Base-by-base conservation (phyloP, 35 echinoderm and acorn worm species). In the Heliocidaris erythrogramma region DNA sequence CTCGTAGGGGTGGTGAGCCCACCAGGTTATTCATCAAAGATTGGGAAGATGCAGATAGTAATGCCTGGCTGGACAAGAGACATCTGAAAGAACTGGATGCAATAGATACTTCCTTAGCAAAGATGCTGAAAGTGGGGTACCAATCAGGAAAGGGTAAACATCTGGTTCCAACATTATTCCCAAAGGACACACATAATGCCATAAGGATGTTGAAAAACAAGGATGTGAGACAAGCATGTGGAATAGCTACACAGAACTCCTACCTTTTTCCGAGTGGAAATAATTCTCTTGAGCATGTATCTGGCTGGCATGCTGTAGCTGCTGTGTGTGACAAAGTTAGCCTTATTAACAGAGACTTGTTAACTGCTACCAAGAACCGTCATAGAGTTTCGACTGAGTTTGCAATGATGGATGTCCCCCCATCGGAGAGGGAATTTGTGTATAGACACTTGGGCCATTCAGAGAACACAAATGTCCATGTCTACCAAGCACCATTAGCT, bases 361-460 rank as follows among this genome's bases (percentile, higher is more conserved):
- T 94, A n/a, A 94, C 92, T 27, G 92, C 92, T 27, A 94, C 92
- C 31, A 94, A 65, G 31, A 94, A 94, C 52, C 92, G 92, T 59
- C 92, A 94, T 31, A 94, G 92, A 71, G 52, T 94, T 71, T 2
- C 9, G 9, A 60, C 52, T 13, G 9, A 13, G 48, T 94, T 94
- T 60, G 52, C 92, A 71, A 14, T 94, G 27, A 94, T 94, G 49
- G 92, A 61, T 61, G 59, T 61, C 59, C 59, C 59, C 11, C 16
- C 9, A 18, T 18, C 9, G 5, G 59, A 61, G 11, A 61, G 59
- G 16, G 50, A 12, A 1, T 97, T 53, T 86, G 85, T 97, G 14
- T 97, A 97, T 65, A 97, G 94, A 47, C 96, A 97, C 69, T 86
- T 97, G 8, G 94, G 95, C 27, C 96, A 97, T 59, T 95, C 94